Conservation (phyloP, 2,888 invertebrate genomes). For the Dryobotodes eremita region DNA sequence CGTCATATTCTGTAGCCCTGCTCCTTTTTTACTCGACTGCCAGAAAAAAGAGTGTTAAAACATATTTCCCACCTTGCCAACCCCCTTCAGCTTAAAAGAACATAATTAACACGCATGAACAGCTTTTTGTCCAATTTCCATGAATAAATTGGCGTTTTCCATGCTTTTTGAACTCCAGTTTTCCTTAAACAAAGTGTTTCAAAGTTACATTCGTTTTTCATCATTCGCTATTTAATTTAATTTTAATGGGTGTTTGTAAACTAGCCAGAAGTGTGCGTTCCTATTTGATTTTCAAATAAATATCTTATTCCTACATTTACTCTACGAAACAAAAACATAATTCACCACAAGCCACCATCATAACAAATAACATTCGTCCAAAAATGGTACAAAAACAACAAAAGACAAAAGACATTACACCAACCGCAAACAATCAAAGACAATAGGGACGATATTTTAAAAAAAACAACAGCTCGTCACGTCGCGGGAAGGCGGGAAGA, state of each 20-base stretch:
- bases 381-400: conserved; percentile 33
- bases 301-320: not conserved
- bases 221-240: too few relatives aligned
- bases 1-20: not conserved
- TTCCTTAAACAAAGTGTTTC: not conserved
- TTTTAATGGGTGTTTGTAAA: not conserved
- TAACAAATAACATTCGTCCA: conserved; percentile 24
- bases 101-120: conserved; percentile 39
- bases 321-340: conserved; percentile 7
- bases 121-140: conserved; percentile 8
- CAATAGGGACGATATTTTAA: conserved; percentile 63
- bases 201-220: too few relatives aligned
- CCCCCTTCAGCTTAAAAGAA: not conserved
- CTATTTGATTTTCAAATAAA: not conserved
- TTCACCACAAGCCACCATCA: not conserved
- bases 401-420: conserved; percentile 65
- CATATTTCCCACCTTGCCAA: not conserved
- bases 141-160: not conserved
- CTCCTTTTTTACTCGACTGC: not conserved
- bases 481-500: conserved; percentile 89
- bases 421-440: conserved; percentile 68
- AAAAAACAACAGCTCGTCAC: conserved; percentile 77
- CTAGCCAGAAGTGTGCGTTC: not conserved
- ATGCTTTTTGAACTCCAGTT: not conserved
- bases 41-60: not conserved